phyloP scores from a whole-genome alignment of 2,888 invertebrate species.

The Latrodectus hesperus region DNA sequence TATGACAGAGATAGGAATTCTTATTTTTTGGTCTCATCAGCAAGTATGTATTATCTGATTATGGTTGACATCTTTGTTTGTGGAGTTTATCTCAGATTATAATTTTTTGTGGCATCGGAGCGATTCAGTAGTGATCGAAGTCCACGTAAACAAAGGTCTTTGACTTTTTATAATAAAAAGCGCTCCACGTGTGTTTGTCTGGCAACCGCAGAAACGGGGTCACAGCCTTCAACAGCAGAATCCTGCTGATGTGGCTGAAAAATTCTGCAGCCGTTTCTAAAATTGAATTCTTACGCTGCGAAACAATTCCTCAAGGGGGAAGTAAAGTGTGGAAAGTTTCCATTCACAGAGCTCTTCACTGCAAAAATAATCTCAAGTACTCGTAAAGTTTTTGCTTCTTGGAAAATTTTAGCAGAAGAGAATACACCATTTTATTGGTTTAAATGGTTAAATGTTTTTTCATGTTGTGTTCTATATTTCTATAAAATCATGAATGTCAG shows the following conservation, averaged over 20 bases:
- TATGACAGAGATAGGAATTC: neutral
- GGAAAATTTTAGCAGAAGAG: no score
- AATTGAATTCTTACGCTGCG: no score
- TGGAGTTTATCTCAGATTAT: neutral
- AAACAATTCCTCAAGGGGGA: no score
- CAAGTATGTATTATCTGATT: no score
- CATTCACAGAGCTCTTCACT: no score
- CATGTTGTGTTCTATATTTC: no score
- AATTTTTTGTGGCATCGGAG: neutral
- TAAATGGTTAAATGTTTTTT: no score
- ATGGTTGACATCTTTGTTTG: neutral
- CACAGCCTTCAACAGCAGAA: conserved; percentile 14
- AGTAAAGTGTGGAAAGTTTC: no score
- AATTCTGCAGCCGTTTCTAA: neutral
- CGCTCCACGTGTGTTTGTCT: conserved; percentile 26
- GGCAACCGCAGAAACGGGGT: conserved; percentile 10
- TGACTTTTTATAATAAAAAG: conserved; percentile 21
- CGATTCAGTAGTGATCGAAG: conserved; percentile 16
- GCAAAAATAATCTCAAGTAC: no score
- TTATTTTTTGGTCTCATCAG: neutral
- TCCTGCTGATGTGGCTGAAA: neutral
- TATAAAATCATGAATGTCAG: no score
- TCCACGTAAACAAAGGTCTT: conserved; percentile 33
- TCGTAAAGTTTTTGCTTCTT: no score
- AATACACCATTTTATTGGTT: no score